Evolutionary conservation across 64 coral and sea anemone genomes (phyloP).

Genomic region (Montipora cactus): DNA sequence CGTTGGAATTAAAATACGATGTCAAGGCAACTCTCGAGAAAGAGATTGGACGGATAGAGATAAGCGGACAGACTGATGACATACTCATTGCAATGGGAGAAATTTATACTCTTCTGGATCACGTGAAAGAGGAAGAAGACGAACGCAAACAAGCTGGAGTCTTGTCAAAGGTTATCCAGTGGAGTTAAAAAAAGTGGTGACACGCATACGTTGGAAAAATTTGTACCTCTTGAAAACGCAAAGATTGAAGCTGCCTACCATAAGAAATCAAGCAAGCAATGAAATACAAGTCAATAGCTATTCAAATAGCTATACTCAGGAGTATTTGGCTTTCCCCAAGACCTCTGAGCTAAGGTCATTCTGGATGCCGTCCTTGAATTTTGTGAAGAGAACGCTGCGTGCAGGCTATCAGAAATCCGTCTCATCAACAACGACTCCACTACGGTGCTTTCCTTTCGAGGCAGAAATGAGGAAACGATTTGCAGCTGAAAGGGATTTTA

Average conservation of each 20-base stretch:
- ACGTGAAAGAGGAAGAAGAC: slow-evolving; percentile 39
- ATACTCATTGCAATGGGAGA: slow-evolving; percentile 23
- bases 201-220: slow-evolving; percentile 22
- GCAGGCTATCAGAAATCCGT: slow-evolving; percentile 69
- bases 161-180: slow-evolving; percentile 63
- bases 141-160: slow-evolving; percentile 41
- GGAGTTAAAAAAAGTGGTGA: neutral
- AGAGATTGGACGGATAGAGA: slow-evolving; percentile 35
- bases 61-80: slow-evolving; percentile 55
- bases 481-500: slow-evolving; percentile 50
- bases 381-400: slow-evolving; percentile 21
- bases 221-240: slow-evolving; percentile 29
- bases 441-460: slow-evolving; percentile 51
- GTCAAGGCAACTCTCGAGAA: slow-evolving; percentile 37
- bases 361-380: slow-evolving; percentile 57
- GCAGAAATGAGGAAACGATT: slow-evolving; percentile 70
- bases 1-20: slow-evolving; percentile 16
- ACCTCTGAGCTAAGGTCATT: slow-evolving; percentile 65
- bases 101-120: slow-evolving; percentile 56
- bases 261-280: slow-evolving; percentile 57
- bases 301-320: slow-evolving; percentile 74
- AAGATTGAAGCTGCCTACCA: slow-evolving; percentile 60
- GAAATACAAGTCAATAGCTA: slow-evolving; percentile 47
- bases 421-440: slow-evolving; percentile 72
- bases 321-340: slow-evolving; percentile 57